Percentiles rank a stretch among this genome's conserved stretches.
Conservation (phyloP, 2,888 invertebrate species). For the Trachelus troglodyta region DNA sequence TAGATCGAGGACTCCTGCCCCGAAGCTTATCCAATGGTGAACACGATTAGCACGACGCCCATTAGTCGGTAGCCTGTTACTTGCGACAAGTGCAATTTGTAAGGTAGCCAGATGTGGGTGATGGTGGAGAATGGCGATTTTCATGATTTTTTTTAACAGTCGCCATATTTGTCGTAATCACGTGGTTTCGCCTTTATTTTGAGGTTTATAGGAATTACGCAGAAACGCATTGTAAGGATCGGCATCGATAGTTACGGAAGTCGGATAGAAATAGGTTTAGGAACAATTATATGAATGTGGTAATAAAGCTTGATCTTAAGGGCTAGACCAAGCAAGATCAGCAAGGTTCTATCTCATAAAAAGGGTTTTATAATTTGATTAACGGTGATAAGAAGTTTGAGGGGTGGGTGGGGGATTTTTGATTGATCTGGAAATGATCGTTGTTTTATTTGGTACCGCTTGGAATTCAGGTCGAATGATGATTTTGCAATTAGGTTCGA, state of each 20-base stretch:
- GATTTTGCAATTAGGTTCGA: neutral
- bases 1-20: neutral
- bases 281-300: neutral
- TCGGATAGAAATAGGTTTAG: neutral
- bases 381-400: neutral
- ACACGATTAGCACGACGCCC: neutral
- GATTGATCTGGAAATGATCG: neutral
- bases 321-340: neutral
- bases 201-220: neutral
- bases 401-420: neutral
- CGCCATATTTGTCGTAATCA: neutral
- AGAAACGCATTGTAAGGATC: neutral
- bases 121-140: neutral
- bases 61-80: neutral
- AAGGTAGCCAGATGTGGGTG: neutral
- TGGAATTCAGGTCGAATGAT: neutral
- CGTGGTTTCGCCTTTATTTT: neutral
- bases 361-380: neutral
- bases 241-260: neutral
- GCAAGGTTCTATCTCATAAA: neutral
- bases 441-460: neutral
- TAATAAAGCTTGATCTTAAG: neutral
- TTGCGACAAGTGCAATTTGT: slow-evolving; percentile 7
- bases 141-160: neutral
- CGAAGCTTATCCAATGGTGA: neutral